Evolutionary conservation across 2,888 invertebrate genomes (phyloP).

Genomic region (Margaritifera margaritifera): DNA sequence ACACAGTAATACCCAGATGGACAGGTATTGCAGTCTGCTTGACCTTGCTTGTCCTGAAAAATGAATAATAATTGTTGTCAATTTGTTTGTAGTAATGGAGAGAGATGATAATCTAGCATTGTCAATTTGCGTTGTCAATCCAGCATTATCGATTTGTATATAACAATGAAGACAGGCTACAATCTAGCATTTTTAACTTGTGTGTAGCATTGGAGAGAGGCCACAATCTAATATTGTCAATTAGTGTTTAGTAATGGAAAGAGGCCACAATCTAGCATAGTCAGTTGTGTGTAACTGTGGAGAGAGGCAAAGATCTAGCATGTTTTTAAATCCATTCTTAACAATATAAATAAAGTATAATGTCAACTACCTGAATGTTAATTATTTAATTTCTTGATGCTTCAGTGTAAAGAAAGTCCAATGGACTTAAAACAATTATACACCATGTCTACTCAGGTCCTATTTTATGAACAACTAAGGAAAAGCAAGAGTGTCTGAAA

Average conservation of each 20-base stretch:
- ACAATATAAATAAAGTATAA: not conserved
- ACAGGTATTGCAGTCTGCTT: slow-evolving; percentile 58
- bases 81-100: not conserved
- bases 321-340: not conserved
- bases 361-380: no score
- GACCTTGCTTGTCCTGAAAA: slow-evolving; percentile 55
- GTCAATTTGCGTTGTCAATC: not conserved
- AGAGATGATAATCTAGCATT: not conserved
- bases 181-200: not conserved
- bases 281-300: not conserved
- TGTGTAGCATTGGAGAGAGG: not conserved
- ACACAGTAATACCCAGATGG: slow-evolving; percentile 65
- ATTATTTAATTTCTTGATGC: no score
- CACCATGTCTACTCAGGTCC: no score
- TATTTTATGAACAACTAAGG: no score
- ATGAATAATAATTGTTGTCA: not conserved
- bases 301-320: not conserved
- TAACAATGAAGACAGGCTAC: no score
- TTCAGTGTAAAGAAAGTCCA: no score
- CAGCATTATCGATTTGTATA: no score
- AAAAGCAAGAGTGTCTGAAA: no score
- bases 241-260: no score
- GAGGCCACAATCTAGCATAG: no score
- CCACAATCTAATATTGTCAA: no score
- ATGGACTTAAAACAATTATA: no score